Percentiles rank a stretch among this genome's conserved stretches.
Conservation (phyloP, 1,140 invertebrate species). For the Ostrea denselamellosa region DNA sequence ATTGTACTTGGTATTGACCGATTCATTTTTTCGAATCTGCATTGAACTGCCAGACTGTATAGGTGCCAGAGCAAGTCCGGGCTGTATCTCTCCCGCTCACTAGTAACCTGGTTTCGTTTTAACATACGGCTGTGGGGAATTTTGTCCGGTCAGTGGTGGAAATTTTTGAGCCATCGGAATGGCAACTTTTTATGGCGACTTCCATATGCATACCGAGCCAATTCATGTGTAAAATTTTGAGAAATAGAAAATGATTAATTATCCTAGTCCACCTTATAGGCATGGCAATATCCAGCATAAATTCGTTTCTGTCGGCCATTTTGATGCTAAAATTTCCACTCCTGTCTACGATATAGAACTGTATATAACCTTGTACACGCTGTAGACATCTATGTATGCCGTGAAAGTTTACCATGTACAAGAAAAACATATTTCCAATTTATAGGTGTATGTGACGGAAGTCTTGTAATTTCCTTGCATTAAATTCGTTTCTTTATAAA, state of each 20-base stretch:
- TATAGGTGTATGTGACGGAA: conserved; percentile 46
- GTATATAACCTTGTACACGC: conserved; percentile 12
- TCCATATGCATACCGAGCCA: not conserved
- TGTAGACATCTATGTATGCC: conserved; percentile 16
- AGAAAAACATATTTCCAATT: conserved; percentile 38
- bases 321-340: conserved; percentile 43
- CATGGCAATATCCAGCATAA: conserved; percentile 48
- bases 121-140: conserved; percentile 41
- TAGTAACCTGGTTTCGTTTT: conserved; percentile 54
- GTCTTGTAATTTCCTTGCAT: conserved; percentile 40
- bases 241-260: not conserved
- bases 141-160: conserved; percentile 48
- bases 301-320: conserved; percentile 15
- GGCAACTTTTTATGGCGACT: conserved; percentile 11
- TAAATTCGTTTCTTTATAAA: conserved; percentile 22
- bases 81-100: conserved; percentile 42
- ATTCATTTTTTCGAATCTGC: conserved; percentile 52
- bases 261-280: not conserved
- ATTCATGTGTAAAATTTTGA: not conserved
- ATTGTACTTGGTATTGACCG: conserved; percentile 34
- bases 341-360: not conserved
- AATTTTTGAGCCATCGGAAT: conserved; percentile 44
- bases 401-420: conserved; percentile 22
- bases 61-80: not conserved
- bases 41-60: conserved; percentile 53